Conservation (phyloP, 2,113 vertebrate species). For the Etia nguti region DNA sequence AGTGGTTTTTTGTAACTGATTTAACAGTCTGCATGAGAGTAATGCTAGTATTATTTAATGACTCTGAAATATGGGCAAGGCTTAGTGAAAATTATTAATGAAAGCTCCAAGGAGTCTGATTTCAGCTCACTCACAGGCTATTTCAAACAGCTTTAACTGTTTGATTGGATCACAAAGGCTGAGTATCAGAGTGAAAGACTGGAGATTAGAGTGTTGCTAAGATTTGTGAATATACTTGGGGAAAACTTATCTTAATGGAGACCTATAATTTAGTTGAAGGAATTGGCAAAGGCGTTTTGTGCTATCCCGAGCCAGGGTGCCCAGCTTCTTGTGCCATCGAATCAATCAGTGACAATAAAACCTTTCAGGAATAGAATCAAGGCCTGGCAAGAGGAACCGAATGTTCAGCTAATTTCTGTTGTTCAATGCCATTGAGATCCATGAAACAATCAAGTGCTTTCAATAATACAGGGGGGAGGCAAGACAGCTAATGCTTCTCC, state of each 20-base stretch:
- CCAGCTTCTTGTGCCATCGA: not conserved
- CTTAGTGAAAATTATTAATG: not conserved
- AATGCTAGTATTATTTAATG: not conserved
- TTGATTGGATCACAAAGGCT: not conserved
- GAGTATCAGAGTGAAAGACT: not conserved
- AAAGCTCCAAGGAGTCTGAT: not conserved
- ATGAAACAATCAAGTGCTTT: not conserved
- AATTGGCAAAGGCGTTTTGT: not conserved
- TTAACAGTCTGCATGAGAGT: not conserved
- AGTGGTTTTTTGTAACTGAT: not conserved
- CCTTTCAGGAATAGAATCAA: conserved; percentile 11
- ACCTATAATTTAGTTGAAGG: conserved; percentile 6
- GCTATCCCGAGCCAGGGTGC: not conserved
- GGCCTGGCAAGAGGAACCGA: not conserved
- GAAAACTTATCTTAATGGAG: conserved; percentile 1
- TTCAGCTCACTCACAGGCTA: not conserved
- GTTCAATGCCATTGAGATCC: not conserved
- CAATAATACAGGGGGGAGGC: not conserved
- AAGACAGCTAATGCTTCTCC: not conserved
- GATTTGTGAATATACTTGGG: not conserved
- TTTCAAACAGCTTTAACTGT: not conserved
- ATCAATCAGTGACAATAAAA: conserved; percentile 34
- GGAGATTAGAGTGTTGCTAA: not conserved
- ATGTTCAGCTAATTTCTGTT: conserved; percentile 12
- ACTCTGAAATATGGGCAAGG: not conserved